Evolutionary conservation across 2,113 vertebrate species (phyloP).

Genomic region (Trematocara marginatum): DNA sequence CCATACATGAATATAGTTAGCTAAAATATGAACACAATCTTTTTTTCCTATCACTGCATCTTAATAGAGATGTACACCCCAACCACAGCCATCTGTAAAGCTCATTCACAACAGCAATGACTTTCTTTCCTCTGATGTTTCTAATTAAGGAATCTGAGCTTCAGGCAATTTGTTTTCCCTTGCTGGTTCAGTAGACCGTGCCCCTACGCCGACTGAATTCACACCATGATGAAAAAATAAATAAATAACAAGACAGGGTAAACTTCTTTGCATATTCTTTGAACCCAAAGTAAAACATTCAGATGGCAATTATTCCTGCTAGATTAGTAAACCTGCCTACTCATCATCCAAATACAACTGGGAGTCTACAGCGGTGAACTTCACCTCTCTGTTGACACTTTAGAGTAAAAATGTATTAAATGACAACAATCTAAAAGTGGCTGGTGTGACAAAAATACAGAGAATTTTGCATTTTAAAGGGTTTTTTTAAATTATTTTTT

Average conservation of each 20-base stretch:
- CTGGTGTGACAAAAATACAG: not conserved
- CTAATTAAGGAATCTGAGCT: conserved; percentile 34
- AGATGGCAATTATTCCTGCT: not conserved
- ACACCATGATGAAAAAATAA: not conserved
- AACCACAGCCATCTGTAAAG: not conserved
- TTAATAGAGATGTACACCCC: conserved; percentile 6
- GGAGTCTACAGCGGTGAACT: not conserved
- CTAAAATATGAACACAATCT: not conserved
- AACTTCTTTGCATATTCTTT: not conserved
- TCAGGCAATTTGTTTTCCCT: conserved; percentile 29
- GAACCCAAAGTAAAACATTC: not conserved
- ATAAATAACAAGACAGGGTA: not conserved
- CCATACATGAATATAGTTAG: not conserved
- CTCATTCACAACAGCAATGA: conserved; percentile 14
- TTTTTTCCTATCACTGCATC: not conserved
- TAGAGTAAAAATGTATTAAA: not conserved
- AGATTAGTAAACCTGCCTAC: not conserved
- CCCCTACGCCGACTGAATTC: conserved; percentile 10
- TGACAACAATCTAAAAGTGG: not conserved
- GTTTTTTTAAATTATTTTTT: no score
- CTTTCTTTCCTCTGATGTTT: conserved; percentile 32
- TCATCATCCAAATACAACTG: not conserved
- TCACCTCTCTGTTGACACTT: not conserved
- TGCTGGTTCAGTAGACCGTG: conserved; percentile 45
- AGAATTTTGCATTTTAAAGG: not conserved